Conservation (phyloP, 64 coral and sea anemone species). For the Dendronephthya gigantea region DNA sequence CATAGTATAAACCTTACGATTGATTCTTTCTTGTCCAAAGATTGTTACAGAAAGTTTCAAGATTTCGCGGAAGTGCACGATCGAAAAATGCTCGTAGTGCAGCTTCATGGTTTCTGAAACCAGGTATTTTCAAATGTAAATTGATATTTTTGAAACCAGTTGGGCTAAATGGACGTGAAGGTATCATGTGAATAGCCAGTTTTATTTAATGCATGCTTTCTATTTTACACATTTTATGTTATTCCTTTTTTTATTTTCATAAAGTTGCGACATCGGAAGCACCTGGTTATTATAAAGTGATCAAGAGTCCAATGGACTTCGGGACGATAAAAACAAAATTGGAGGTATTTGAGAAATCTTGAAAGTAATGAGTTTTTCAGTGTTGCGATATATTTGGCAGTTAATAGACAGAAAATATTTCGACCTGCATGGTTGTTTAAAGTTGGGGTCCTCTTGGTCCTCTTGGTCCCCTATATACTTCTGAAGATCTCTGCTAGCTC, state of each 20-base stretch:
- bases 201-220: neutral
- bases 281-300: slow-evolving; percentile 86
- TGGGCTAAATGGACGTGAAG: too few relatives aligned
- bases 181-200: too few relatives aligned
- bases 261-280: slow-evolving; percentile 88
- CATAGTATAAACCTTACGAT: too few relatives aligned
- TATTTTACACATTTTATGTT: neutral
- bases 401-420: too few relatives aligned
- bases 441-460: too few relatives aligned
- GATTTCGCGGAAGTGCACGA: slow-evolving; percentile 77
- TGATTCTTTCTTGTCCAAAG: neutral
- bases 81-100: slow-evolving; percentile 62
- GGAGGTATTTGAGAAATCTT: slow-evolving; percentile 34
- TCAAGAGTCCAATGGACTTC: slow-evolving; percentile 94
- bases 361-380: neutral
- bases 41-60: slow-evolving; percentile 70
- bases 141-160: too few relatives aligned
- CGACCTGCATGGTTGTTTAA: too few relatives aligned
- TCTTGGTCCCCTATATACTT: too few relatives aligned
- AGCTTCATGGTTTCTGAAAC: slow-evolving; percentile 75
- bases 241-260: neutral
- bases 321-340: slow-evolving; percentile 66
- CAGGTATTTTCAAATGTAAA: too few relatives aligned
- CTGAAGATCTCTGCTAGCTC: neutral
- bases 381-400: too few relatives aligned